Evolutionary conservation across 2,113 vertebrate species (phyloP).

Genomic region (Peromyscus californicus): DNA sequence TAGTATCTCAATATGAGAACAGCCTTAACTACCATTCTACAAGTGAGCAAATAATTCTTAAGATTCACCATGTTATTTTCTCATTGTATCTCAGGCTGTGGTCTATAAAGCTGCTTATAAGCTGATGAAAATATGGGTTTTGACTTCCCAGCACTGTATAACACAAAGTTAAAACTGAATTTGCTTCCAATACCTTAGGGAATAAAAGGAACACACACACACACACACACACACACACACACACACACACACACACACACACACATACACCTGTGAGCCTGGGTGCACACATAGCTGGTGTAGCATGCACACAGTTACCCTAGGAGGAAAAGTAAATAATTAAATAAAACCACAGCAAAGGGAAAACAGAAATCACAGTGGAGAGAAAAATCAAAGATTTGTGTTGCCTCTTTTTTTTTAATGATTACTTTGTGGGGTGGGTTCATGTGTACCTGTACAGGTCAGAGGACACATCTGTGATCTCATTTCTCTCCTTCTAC

Average conservation of each 20-base stretch:
- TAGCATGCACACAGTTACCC: neutral
- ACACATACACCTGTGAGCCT: too few relatives aligned
- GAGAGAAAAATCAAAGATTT: neutral
- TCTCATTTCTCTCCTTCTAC: neutral
- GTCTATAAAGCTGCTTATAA: slow-evolving; percentile 25
- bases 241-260: too few relatives aligned
- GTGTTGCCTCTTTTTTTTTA: neutral
- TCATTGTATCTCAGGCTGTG: slow-evolving; percentile 36
- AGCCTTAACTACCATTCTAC: neutral
- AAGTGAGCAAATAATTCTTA: slow-evolving; percentile 57
- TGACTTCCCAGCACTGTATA: neutral
- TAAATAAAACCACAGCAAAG: neutral
- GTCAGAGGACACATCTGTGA: neutral
- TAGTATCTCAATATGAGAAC: neutral
- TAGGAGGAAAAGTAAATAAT: neutral
- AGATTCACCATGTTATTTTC: slow-evolving; percentile 35
- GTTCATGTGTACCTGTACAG: neutral
- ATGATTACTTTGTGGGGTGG: neutral
- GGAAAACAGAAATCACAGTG: neutral
- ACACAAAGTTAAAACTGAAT: slow-evolving; percentile 17
- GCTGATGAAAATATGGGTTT: slow-evolving; percentile 19
- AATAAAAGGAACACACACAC: neutral
- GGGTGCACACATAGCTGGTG: too few relatives aligned
- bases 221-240: neutral
- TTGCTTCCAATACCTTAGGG: slow-evolving; percentile 18